Evolutionary conservation across 2,797 vertebrate species (phyloP).

Genomic region (Furcifer pardalis): DNA sequence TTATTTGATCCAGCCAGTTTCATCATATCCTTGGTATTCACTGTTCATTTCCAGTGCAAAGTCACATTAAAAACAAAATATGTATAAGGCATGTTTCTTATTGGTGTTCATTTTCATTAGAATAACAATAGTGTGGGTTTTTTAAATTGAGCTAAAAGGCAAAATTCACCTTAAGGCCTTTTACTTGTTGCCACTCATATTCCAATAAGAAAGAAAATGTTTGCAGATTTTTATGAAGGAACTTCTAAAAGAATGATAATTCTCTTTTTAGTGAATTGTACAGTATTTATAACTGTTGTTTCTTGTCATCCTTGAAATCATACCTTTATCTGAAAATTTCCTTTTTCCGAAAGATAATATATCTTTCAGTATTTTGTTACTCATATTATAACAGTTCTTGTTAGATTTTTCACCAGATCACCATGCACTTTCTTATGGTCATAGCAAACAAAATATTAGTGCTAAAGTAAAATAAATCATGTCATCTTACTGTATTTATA

Average conservation of each 20-base stretch:
- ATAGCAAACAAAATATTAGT: not conserved
- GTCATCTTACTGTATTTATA: not conserved
- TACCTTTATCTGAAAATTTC: not conserved
- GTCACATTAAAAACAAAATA: not conserved
- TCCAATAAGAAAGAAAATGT: not conserved
- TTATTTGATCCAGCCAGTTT: not conserved
- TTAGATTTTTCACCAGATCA: not conserved
- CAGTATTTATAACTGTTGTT: not conserved
- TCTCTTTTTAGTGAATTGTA: slow-evolving; percentile 2
- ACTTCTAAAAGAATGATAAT: not conserved
- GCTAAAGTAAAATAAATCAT: not conserved
- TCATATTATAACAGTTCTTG: not conserved
- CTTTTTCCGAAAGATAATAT: not conserved
- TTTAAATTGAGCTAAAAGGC: not conserved
- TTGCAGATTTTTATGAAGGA: not conserved
- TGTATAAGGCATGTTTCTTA: not conserved
- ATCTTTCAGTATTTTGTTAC: not conserved
- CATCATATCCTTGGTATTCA: not conserved
- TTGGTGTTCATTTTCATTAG: not conserved
- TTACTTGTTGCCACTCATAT: not conserved
- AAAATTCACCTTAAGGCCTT: not conserved
- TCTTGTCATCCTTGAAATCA: not conserved
- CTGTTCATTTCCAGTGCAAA: not conserved
- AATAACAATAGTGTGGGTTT: not conserved
- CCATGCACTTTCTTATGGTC: not conserved